Base-by-base conservation (phyloP, 2,888 invertebrate genomes). In the Pollenia labialis region DNA sequence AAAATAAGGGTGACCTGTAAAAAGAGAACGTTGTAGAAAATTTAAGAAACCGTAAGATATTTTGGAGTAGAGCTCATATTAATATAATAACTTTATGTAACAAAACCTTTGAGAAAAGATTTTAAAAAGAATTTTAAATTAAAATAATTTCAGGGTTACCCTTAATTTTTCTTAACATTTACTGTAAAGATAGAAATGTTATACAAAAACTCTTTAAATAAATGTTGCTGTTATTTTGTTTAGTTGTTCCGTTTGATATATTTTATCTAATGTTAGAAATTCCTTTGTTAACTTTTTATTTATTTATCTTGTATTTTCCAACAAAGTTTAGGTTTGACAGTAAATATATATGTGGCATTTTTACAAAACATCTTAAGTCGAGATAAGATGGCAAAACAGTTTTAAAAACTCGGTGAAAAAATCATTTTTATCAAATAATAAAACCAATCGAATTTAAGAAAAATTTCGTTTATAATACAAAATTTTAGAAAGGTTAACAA, bases 191-290 rank as follows among this genome's bases (percentile, higher is more conserved):
- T 4, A 62, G 62, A 42, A 62, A 42, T 60, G 60, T 60, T 60
- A 60, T n/a, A 42, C n/a, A 62, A 10, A 16, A 10, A 4, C 16
- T 42, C 9, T 10, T 42, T 62, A 11, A 16, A 60, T 3, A 8
- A 18, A 16, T 42, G 0, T 62, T 62, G 8, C 1, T 23, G 16
- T 7, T 62, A n/a, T 12, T 2, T 58, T 58, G 16, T 44, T 42
- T 42, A 62, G 42, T 1, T 62, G 42, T 62, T 1, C 40, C 8
- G 0, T 8, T n/a, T 42, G 4, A 58, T 8, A 7, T 9, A 32
- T 32, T 58, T 58, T 18, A 56, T 56, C 18, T 56, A 18, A 54
- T 32, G 12, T 58, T 60, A 10, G 60, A 60, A 42, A 7, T 60
- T 42, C 14, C 32, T 58, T 32, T 32, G 32, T 32, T 32, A 32